Evolutionary conservation across 2,113 vertebrate species (phyloP), one percentile per base, ranked within the genome.

Genomic region (Caranx melampygus): DNA sequence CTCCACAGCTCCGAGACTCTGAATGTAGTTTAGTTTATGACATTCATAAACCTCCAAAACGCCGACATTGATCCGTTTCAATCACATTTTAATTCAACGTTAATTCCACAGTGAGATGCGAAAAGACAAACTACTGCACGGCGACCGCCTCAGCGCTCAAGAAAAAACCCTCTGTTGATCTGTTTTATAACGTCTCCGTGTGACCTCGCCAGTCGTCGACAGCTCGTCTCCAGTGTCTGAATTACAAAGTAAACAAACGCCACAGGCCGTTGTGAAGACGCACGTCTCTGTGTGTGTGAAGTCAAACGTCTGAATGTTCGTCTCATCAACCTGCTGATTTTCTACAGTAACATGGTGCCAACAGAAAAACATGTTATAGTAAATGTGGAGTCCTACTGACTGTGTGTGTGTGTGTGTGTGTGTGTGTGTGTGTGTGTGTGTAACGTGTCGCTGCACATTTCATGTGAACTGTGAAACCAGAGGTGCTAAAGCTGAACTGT

Each of bases 1-100:
- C 33, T 34, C 33, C n/a, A n/a, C 49, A n/a, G 49, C 47, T 49
- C 5, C 18, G 47, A 18, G 47, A 15, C 6, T 20, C 6, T 70
- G 37, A 75, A 66, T 75, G 66, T 82, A 76, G 51, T 42, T 49
- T 37, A 54, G 60, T 67, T 74, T 35, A 45, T 73, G 33, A 55
- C 42, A 20, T 54, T 61, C 61, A 52, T 59, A 13, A 51, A 6
- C 58, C 59, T 63, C 60, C 2, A 58, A 13, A 13, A 51, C 49
- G 20, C 18, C 3, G 26, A 26, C 26, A 2, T 51, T 20, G 7
- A 3, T 3, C 9, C 20, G 49, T 1, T 51, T 51, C 18, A n/a
- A 51, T 6, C 16, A 47, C 45, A 47, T 51, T n/a, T 54, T 54
- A 21, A n/a, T 54, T 11, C 21, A 54, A 54, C 21, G 3, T 54